These are phyloP conservation scores for Anguilla japonica DNA, from an alignment of 2,113 vertebrate species.

Conservation along the genomic window DNA sequence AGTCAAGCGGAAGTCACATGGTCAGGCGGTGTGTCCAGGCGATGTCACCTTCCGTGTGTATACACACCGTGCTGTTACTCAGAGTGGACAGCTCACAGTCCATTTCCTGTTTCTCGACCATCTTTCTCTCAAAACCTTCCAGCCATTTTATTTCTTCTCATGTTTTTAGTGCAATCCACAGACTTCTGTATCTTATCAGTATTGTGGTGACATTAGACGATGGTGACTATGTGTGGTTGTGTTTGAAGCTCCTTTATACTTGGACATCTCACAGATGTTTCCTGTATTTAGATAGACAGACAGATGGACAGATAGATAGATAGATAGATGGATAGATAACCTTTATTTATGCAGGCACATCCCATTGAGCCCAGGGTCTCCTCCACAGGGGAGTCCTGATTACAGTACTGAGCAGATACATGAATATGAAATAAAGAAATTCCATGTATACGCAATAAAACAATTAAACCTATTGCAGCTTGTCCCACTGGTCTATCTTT, in stretches of 20 bases:
- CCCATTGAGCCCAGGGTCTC: no score
- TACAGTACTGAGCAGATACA: no score
- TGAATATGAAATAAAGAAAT: no score
- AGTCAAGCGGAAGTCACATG: background rate
- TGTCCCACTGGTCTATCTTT: no score
- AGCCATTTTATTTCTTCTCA: background rate
- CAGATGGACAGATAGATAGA: no score
- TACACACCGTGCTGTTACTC: background rate
- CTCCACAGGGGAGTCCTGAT: no score
- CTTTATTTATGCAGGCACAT: background rate
- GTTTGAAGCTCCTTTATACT: background rate
- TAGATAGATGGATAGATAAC: background rate
- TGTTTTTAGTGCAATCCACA: background rate
- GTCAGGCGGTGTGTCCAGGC: background rate
- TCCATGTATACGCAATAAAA: no score
- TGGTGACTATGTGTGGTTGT: background rate
- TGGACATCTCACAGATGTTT: background rate
- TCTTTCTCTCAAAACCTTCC: background rate
- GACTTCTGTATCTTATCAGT: background rate
- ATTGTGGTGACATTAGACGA: no score
- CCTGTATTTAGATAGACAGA: background rate
- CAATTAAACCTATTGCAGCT: no score
- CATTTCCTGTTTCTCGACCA: slow-evolving; percentile 24
- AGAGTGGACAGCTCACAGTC: background rate
- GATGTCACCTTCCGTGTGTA: background rate